A percentile compares a stretch with the other conserved stretches of the same genome.
These are phyloP conservation scores for Aleadryas rufinucha DNA, from an alignment of 2,113 vertebrate genomes.

Conservation along the genomic window DNA sequence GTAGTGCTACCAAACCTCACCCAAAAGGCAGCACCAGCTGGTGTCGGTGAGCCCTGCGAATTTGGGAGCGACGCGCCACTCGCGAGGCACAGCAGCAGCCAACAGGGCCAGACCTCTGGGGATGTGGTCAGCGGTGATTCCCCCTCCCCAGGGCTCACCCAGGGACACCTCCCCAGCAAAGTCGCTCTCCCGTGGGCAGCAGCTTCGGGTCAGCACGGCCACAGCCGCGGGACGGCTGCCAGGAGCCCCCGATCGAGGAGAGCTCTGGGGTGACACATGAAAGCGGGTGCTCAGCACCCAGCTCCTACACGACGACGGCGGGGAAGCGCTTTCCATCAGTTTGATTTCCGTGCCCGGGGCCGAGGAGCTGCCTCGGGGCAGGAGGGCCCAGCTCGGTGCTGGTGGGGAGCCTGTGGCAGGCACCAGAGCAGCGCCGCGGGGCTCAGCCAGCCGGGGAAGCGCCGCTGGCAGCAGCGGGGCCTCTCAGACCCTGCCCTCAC, in stretches of 20 bases:
- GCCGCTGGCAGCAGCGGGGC: neutral
- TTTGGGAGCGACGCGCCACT: rapidly evolving
- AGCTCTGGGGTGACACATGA: rapidly evolving
- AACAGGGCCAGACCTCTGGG: rapidly evolving
- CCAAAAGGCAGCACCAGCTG: neutral
- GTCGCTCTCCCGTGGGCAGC: rapidly evolving
- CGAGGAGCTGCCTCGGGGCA: too few relatives aligned
- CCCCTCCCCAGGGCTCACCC: neutral
- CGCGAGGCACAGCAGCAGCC: neutral
- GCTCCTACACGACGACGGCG: rapidly evolving
- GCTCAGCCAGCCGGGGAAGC: neutral
- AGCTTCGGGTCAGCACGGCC: neutral
- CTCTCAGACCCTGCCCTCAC: neutral
- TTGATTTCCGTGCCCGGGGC: rapidly evolving
- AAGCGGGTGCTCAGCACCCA: rapidly evolving
- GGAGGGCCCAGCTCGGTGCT: neutral
- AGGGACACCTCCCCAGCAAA: rapidly evolving
- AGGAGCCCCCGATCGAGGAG: rapidly evolving
- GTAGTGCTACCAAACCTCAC: neutral
- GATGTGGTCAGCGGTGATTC: rapidly evolving
- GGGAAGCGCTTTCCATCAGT: rapidly evolving
- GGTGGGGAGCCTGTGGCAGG: neutral
- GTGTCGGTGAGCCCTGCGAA: neutral
- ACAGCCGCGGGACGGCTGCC: rapidly evolving
- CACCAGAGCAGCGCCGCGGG: neutral